A percentile compares a stretch with the other conserved stretches of the same genome.
Conservation (phyloP, 2,113 vertebrate species). For the Silurus glanis region DNA sequence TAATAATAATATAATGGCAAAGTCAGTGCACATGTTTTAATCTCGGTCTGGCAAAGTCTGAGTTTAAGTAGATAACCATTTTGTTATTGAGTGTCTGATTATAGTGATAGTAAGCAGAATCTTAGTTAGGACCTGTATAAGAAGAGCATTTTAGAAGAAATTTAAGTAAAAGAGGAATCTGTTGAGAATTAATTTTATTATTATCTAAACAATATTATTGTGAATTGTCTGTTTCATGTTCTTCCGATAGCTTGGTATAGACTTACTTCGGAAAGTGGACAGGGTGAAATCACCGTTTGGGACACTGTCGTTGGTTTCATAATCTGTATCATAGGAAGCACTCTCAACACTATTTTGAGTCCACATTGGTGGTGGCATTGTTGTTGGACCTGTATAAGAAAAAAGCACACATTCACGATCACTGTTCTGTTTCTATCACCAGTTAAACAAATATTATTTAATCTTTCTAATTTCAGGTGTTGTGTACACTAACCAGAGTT, state of each 20-base stretch:
- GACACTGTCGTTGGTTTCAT: constrained; percentile 59
- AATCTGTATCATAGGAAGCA: constrained; percentile 68
- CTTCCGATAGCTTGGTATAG: constrained; percentile 1
- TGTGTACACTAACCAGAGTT: constrained; percentile 54
- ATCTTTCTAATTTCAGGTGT: not conserved
- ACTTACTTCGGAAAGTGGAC: constrained; percentile 72
- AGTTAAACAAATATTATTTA: not conserved
- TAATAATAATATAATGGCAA: not conserved
- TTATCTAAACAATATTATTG: too few relatives aligned
- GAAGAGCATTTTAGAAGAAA: not conserved
- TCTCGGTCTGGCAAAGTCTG: not conserved
- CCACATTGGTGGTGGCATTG: constrained; percentile 53
- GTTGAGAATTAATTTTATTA: too few relatives aligned
- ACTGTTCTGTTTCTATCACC: not conserved
- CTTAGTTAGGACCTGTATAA: not conserved
- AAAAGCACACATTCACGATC: not conserved
- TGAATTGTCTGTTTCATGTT: not conserved
- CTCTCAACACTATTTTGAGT: constrained; percentile 65
- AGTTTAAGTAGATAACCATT: not conserved
- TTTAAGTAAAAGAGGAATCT: not conserved
- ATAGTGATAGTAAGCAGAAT: not conserved
- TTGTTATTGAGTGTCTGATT: not conserved
- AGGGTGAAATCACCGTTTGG: constrained; percentile 55
- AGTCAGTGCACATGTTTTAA: not conserved
- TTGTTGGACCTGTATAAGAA: constrained; percentile 56